Conservation (phyloP, 1,140 invertebrate species). For the Doryteuthis pealeii region DNA sequence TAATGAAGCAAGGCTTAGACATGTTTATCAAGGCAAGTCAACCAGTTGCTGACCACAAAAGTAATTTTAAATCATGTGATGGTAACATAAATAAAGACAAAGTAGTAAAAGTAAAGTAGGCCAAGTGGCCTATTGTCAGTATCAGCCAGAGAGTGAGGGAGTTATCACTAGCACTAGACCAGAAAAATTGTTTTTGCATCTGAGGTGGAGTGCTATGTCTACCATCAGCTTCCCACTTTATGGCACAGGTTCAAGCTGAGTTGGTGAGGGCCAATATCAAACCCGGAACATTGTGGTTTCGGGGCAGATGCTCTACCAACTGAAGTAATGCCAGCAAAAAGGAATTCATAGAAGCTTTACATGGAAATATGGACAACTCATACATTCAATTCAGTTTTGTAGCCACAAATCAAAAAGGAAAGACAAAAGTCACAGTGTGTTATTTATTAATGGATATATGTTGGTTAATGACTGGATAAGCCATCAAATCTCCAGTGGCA, state of each 20-base stretch:
- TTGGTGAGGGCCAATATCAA: too few relatives aligned
- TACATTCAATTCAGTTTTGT: not conserved
- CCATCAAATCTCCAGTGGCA: not conserved
- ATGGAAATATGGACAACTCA: not conserved
- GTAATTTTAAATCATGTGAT: constrained; percentile 1
- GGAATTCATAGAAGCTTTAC: constrained; percentile 1
- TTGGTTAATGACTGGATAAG: constrained; percentile 9
- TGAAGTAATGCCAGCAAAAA: not conserved
- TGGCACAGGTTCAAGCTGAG: too few relatives aligned
- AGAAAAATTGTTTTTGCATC: too few relatives aligned
- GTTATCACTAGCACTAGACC: too few relatives aligned
- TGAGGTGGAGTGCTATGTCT: too few relatives aligned
- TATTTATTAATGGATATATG: constrained; percentile 11
- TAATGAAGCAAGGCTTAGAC: constrained; percentile 1
- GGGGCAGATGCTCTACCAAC: too few relatives aligned
- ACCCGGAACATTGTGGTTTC: too few relatives aligned
- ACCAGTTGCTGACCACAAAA: constrained; percentile 6
- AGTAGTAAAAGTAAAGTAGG: too few relatives aligned
- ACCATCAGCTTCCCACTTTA: too few relatives aligned
- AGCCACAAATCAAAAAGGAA: not conserved
- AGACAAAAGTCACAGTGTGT: not conserved
- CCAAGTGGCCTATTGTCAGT: too few relatives aligned
- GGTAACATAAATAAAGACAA: not conserved
- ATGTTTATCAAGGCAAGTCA: constrained; percentile 12
- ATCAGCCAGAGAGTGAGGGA: too few relatives aligned